phyloP scores from a whole-genome alignment of 2,888 invertebrate genomes.

The Mesochorus sp. region DNA sequence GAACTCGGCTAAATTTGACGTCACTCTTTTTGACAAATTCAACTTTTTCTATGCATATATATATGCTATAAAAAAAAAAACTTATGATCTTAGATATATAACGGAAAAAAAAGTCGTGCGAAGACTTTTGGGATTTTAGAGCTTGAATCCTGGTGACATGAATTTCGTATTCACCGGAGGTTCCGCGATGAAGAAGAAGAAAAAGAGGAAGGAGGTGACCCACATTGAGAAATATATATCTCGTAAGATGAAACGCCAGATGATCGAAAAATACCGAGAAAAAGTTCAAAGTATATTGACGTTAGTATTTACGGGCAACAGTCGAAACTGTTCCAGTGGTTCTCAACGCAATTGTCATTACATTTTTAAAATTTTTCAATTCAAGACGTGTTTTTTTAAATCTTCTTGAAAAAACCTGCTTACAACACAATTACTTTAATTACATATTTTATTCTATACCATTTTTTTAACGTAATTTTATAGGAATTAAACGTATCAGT shows the following conservation, averaged over 20 bases:
- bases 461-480: too few relatives aligned
- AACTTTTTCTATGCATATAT: background rate
- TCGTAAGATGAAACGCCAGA: conserved; percentile 12
- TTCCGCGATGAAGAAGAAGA: conserved; percentile 1
- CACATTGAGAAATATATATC: conserved; percentile 8
- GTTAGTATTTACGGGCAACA: too few relatives aligned
- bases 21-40: conserved; percentile 19
- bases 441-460: too few relatives aligned
- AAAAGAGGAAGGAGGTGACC: conserved; percentile 29
- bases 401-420: too few relatives aligned
- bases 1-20: conserved; percentile 34
- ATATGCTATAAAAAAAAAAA: background rate
- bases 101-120: background rate
- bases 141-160: conserved; percentile 20
- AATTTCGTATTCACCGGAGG: conserved; percentile 6
- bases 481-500: too few relatives aligned
- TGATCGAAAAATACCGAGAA: conserved; percentile 6
- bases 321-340: too few relatives aligned
- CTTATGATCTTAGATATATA: too few relatives aligned
- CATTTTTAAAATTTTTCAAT: too few relatives aligned
- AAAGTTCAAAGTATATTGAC: too few relatives aligned
- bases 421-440: too few relatives aligned
- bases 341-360: too few relatives aligned
- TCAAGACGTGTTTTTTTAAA: too few relatives aligned
- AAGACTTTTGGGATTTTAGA: background rate